These are phyloP conservation scores for Archips xylosteana DNA, from an alignment of 2,888 invertebrate genomes.

Conservation along the genomic window DNA sequence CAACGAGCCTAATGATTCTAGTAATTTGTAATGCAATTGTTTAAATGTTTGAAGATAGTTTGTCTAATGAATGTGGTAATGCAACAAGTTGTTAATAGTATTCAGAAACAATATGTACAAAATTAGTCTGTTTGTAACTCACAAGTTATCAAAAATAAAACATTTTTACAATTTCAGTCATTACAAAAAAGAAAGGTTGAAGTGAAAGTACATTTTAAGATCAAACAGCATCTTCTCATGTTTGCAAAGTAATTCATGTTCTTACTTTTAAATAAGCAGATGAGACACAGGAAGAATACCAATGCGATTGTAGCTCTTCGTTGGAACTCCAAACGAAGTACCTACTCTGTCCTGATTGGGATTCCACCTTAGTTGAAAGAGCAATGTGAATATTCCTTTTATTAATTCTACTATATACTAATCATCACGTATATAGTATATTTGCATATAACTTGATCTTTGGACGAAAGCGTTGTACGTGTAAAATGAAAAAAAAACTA, in stretches of 20 bases:
- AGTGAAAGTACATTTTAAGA: slow-evolving; percentile 9
- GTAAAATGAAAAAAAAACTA: background rate
- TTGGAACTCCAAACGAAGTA: background rate
- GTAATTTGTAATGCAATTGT: background rate
- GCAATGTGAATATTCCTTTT: background rate
- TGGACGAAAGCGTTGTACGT: slow-evolving; percentile 1
- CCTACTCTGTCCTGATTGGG: background rate
- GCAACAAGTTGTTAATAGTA: background rate
- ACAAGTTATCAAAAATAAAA: background rate
- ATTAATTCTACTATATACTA: background rate
- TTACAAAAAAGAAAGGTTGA: background rate
- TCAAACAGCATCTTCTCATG: background rate
- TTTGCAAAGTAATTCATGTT: background rate
- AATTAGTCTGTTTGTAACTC: background rate
- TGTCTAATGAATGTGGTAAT: background rate
- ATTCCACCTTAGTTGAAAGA: background rate
- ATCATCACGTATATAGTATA: background rate
- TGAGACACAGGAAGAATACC: background rate
- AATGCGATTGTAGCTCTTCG: background rate
- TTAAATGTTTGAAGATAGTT: background rate
- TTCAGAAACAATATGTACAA: too few relatives aligned
- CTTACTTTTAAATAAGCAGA: background rate
- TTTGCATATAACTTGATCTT: background rate
- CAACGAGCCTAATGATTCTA: too few relatives aligned
- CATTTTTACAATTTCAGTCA: too few relatives aligned